A percentile compares a stretch with the other conserved stretches of the same genome.
Conservation (phyloP, 2,888 invertebrate genomes). For the Lucinisca nassula region DNA sequence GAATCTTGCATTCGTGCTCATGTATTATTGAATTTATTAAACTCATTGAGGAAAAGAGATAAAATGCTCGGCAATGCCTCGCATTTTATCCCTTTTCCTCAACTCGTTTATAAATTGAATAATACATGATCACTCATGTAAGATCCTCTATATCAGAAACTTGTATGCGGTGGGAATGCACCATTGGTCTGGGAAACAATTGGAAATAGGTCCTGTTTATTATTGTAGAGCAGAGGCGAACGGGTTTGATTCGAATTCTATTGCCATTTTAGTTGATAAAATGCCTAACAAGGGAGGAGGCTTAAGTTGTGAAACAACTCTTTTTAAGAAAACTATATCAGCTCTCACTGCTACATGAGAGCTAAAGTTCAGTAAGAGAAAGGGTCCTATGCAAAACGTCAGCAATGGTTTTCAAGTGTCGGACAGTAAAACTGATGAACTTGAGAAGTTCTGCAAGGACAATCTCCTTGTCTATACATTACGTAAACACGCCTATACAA, state of each 20-base stretch:
- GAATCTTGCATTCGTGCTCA: no score
- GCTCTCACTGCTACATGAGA: slow-evolving; percentile 21
- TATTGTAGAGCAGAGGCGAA: slow-evolving; percentile 47
- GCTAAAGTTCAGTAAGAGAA: slow-evolving; percentile 46
- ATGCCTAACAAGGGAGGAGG: slow-evolving; percentile 51
- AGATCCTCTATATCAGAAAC: slow-evolving; percentile 36
- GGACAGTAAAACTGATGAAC: neutral
- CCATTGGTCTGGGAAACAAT: slow-evolving; percentile 37
- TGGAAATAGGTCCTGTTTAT: slow-evolving; percentile 48
- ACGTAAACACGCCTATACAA: no score
- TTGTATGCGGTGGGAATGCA: slow-evolving; percentile 63
- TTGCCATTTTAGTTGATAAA: slow-evolving; percentile 35
- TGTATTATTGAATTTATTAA: no score
- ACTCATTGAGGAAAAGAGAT: no score
- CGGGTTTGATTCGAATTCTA: slow-evolving; percentile 45
- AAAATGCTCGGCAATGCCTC: no score
- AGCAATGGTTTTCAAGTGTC: slow-evolving; percentile 34
- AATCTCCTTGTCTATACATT: neutral
- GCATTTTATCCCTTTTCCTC: no score
- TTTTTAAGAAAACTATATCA: slow-evolving; percentile 28
- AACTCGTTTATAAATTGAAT: no score
- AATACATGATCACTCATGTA: no score
- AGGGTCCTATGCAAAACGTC: slow-evolving; percentile 35
- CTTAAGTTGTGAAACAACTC: slow-evolving; percentile 9
- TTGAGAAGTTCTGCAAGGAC: neutral